Base-by-base conservation (phyloP, 2,888 invertebrate genomes). In the Acanthacorydalis orientalis region DNA sequence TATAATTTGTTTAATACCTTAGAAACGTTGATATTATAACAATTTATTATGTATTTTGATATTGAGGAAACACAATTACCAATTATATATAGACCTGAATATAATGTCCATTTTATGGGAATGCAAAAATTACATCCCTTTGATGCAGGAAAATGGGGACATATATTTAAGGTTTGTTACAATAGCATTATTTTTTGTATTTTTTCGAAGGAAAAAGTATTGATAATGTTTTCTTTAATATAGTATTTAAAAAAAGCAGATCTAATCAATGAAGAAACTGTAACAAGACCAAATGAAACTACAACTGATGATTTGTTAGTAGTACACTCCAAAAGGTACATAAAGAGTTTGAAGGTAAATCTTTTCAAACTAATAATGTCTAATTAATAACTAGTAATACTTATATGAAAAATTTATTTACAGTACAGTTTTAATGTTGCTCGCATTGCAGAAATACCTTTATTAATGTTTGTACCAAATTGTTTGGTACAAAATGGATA, bases 101-200 rank as follows among this genome's bases (percentile, higher is more conserved):
- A 91, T 63, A 84, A 87, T 61, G 87, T 92, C 33, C 74, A 75
- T 32, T 84, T 89, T 62, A 68, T 75, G 58, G 88, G 89, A 10
- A 67, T 92, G 49, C 87, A 92, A 62, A 85, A 78, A 61, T 69
- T 87, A 10, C 91, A 92, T 68, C 80, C 89, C 0, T 91, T 92
- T 62, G 91, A 92, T 70, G 77, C 90, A 1, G 76, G 77, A 53
- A 92, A 92, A 70, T 91, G 91, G 80, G 78, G 79, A 51, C 77
- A 82, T 59, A 77, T 91, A 53, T 74, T 78, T 55, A 67, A 76
- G 69, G 82, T 81, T 64, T 51, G 54, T 51, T 31, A 31, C 47
- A 37, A 38, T 23, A 12, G 1, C 9, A 42, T 9, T 16, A 10
- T 15, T 11, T 41, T n/a, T 41, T 14, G 9, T 15, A 12, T 23